Evolutionary conservation across 2,888 invertebrate genomes (phyloP).

Genomic region (Rhopalosiphum nymphaeae): DNA sequence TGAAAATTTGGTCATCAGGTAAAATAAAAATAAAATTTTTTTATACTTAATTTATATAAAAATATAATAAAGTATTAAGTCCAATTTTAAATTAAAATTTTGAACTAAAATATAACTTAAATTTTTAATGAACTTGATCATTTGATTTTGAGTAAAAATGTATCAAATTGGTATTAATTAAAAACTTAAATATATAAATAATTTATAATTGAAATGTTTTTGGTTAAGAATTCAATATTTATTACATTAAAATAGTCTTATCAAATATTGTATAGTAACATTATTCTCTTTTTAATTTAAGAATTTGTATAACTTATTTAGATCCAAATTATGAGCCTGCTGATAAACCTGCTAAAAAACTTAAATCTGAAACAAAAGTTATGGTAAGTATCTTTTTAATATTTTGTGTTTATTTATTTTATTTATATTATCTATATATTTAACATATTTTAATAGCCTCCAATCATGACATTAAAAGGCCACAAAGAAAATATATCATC

Average conservation of each 20-base stretch:
- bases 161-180: background rate
- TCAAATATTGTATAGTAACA: background rate
- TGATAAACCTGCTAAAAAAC: slow-evolving; percentile 62
- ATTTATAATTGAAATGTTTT: background rate
- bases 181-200: background rate
- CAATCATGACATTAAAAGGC: slow-evolving; percentile 88
- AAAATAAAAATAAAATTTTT: slow-evolving; percentile 68
- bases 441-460: slow-evolving; percentile 74
- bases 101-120: background rate
- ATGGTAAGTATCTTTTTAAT: slow-evolving; percentile 49
- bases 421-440: slow-evolving; percentile 66
- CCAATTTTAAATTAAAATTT: background rate
- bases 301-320: background rate
- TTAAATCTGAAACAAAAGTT: slow-evolving; percentile 57
- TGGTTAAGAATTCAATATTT: background rate
- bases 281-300: background rate
- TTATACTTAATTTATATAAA: background rate
- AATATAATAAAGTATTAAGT: too few species aligned
- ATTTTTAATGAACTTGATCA: background rate
- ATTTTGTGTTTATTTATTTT: background rate
- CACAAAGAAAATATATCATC: slow-evolving; percentile 92
- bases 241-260: background rate
- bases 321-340: slow-evolving; percentile 62
- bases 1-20: slow-evolving; percentile 92
- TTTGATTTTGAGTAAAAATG: background rate